These are phyloP conservation scores for Dicyrtomina minuta DNA, from an alignment of 2,888 invertebrate genomes.

Conservation along the genomic window DNA sequence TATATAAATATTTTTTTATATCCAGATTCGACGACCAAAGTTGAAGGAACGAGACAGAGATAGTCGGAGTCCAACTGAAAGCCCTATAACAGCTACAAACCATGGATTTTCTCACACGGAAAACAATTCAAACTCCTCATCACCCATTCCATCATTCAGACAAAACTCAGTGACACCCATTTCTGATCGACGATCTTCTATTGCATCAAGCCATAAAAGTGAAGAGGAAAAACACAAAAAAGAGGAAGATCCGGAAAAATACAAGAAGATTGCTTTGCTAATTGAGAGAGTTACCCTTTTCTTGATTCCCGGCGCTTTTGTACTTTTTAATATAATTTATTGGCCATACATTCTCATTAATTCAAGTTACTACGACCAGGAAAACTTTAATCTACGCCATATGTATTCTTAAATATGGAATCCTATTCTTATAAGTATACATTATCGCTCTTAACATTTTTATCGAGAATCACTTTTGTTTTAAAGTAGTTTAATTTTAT, in stretches of 20 bases:
- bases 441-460: too few species aligned
- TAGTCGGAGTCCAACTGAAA: conserved; percentile 3
- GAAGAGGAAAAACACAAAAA: neutral
- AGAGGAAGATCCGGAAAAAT: conserved; percentile 7
- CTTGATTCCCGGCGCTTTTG: conserved; percentile 8
- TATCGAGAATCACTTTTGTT: too few species aligned
- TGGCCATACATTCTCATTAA: conserved; percentile 5
- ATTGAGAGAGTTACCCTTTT: conserved; percentile 2
- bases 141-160: conserved; percentile 13
- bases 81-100: conserved; percentile 12
- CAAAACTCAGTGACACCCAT: neutral
- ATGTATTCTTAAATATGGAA: too few species aligned
- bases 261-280: neutral
- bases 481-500: too few species aligned
- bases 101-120: neutral
- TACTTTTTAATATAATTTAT: conserved; percentile 27
- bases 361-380: neutral
- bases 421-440: too few species aligned
- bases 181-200: neutral
- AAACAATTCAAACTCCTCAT: conserved; percentile 13
- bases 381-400: neutral
- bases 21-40: conserved; percentile 33
- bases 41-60: conserved; percentile 8
- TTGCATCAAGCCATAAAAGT: neutral
- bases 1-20: neutral